Evolutionary conservation across 2,888 invertebrate genomes (phyloP).

Genomic region (Agrochola circellaris): DNA sequence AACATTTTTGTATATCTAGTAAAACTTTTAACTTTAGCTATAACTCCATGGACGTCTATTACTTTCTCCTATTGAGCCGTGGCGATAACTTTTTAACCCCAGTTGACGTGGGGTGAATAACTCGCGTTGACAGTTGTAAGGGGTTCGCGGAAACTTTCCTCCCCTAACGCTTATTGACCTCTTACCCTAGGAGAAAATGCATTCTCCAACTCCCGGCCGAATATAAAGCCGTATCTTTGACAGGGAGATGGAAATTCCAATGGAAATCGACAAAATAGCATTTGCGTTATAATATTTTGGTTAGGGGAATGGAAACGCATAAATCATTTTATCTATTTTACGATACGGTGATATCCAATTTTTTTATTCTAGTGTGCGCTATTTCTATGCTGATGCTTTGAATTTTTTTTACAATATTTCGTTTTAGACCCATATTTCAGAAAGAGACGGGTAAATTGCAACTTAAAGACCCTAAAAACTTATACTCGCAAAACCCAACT

Average conservation of each 20-base stretch:
- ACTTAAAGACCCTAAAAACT: constrained; percentile 33
- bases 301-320: constrained; percentile 67
- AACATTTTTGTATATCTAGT: constrained; percentile 70
- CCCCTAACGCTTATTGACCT: constrained; percentile 85
- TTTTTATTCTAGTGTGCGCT: constrained; percentile 57
- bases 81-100: constrained; percentile 87
- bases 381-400: constrained; percentile 42
- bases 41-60: constrained; percentile 80
- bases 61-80: constrained; percentile 81
- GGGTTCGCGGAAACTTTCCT: constrained; percentile 78
- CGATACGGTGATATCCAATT: constrained; percentile 36
- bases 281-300: constrained; percentile 73
- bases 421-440: constrained; percentile 16
- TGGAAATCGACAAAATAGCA: constrained; percentile 78
- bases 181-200: constrained; percentile 82
- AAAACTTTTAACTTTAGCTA: constrained; percentile 72
- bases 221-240: constrained; percentile 77
- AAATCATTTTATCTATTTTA: constrained; percentile 69
- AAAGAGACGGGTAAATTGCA: constrained; percentile 29
- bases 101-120: constrained; percentile 86
- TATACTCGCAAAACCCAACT: constrained; percentile 1
- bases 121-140: constrained; percentile 85
- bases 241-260: constrained; percentile 75
- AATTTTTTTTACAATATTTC: constrained; percentile 31
- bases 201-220: constrained; percentile 75